phyloP scores from a whole-genome alignment of 2,888 invertebrate genomes.

The Lasioglossum lativentre region DNA sequence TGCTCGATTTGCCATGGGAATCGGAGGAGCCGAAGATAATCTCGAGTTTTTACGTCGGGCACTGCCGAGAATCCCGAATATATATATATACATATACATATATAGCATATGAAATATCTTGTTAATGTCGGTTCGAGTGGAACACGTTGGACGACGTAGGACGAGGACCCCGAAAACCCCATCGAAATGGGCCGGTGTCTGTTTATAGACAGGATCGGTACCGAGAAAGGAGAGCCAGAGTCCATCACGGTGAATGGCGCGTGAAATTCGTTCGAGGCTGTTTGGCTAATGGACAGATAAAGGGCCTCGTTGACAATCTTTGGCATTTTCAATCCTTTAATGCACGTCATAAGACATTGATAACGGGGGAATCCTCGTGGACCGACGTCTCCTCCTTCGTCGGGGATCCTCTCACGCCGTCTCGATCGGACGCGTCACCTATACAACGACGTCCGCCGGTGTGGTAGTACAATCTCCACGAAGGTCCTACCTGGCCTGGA shows the following conservation, averaged over 20 bases:
- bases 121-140: background rate
- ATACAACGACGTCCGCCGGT: background rate
- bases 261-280: conserved; percentile 73
- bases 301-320: conserved; percentile 77
- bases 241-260: conserved; percentile 54
- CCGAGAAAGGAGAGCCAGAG: conserved; percentile 32
- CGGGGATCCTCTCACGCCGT: conserved; percentile 20
- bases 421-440: background rate
- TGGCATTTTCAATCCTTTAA: conserved; percentile 78
- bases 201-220: conserved; percentile 53
- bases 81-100: background rate
- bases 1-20: conserved; percentile 8
- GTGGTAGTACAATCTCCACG: conserved; percentile 65
- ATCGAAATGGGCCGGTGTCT: conserved; percentile 35
- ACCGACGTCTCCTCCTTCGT: conserved; percentile 26
- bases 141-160: background rate
- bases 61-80: background rate
- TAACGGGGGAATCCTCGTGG: conserved; percentile 63
- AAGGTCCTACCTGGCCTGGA: conserved; percentile 71
- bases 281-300: conserved; percentile 80
- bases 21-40: background rate
- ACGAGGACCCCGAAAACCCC: background rate
- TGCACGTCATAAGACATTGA: conserved; percentile 79
- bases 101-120: background rate
- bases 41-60: background rate